Percentiles rank a stretch among this genome's conserved stretches.
These are phyloP conservation scores for Melanophora roralis DNA, from an alignment of 2,888 invertebrate genomes.

Conservation along the genomic window DNA sequence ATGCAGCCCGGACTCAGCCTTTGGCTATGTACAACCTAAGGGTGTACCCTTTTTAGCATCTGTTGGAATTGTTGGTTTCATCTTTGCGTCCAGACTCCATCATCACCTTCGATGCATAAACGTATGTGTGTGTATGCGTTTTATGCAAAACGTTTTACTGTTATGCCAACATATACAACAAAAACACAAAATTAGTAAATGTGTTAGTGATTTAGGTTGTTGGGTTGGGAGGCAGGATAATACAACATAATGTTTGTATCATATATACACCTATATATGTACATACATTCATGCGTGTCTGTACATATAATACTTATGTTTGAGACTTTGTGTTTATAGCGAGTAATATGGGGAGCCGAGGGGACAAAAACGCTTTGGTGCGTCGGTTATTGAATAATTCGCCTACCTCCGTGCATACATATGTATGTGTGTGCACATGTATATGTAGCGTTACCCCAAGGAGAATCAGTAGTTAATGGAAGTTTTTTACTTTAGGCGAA, in stretches of 20 bases:
- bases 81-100: slow-evolving; percentile 59
- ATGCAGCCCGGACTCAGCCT: slow-evolving; percentile 77
- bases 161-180: slow-evolving; percentile 25
- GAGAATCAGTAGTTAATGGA: too few relatives aligned
- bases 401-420: slow-evolving; percentile 56
- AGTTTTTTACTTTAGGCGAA: too few relatives aligned
- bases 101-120: too few relatives aligned
- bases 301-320: background rate
- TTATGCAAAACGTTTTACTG: slow-evolving; percentile 28
- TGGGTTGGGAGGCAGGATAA: slow-evolving; percentile 35
- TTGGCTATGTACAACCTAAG: slow-evolving; percentile 78
- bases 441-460: too few relatives aligned
- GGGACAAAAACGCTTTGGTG: slow-evolving; percentile 52
- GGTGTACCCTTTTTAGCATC: slow-evolving; percentile 77
- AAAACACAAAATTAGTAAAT: slow-evolving; percentile 16
- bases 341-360: slow-evolving; percentile 25
- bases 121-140: too few relatives aligned
- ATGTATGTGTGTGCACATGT: too few relatives aligned
- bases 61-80: slow-evolving; percentile 66
- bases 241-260: slow-evolving; percentile 5
- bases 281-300: background rate
- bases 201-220: slow-evolving; percentile 31
- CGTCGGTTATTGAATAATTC: slow-evolving; percentile 68
- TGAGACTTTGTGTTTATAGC: background rate
- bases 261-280: background rate